phyloP scores from a whole-genome alignment of 2,888 invertebrate species.

The Acanthoscelides obtectus region DNA sequence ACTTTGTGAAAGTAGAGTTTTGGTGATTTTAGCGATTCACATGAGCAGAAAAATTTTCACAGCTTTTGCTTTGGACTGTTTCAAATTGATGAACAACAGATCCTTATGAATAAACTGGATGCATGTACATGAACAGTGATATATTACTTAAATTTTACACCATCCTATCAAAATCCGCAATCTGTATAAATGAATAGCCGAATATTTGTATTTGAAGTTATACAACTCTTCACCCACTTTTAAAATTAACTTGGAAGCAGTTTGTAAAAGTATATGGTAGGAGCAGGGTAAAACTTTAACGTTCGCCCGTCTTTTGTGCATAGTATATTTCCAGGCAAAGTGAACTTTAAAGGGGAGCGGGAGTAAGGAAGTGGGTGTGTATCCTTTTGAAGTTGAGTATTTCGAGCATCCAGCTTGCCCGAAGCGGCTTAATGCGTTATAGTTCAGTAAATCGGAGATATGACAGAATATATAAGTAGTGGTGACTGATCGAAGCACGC shows the following conservation, averaged over 20 bases:
- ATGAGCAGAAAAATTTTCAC: too few species aligned
- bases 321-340: neutral
- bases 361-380: neutral
- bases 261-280: neutral
- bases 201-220: neutral
- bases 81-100: too few species aligned
- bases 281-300: neutral
- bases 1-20: too few species aligned
- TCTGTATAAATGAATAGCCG: too few species aligned
- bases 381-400: neutral
- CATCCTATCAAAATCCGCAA: too few species aligned
- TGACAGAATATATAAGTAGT: too few species aligned
- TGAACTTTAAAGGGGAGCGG: neutral
- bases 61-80: too few species aligned
- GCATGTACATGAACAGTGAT: too few species aligned
- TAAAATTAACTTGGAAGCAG: neutral
- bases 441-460: neutral
- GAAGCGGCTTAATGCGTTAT: neutral
- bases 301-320: neutral
- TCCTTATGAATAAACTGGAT: too few species aligned
- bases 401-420: neutral
- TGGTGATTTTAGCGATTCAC: too few species aligned
- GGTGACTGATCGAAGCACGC: too few species aligned
- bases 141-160: too few species aligned
- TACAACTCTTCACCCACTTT: neutral